phyloP scores from a whole-genome alignment of 2,888 invertebrate species.

The Nephrotoma flavescens region DNA sequence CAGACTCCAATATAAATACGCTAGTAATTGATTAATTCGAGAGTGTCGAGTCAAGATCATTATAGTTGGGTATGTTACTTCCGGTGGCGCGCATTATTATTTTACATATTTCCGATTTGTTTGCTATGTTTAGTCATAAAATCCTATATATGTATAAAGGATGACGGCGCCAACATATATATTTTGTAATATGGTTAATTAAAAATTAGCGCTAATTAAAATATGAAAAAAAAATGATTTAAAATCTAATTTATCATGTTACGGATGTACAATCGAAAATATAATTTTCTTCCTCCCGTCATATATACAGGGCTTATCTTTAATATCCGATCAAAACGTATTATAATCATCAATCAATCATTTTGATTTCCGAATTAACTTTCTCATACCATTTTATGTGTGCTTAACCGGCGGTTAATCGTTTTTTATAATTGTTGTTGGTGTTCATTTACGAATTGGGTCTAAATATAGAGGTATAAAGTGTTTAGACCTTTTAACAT shows the following conservation, averaged over 20 bases:
- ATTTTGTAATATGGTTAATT: neutral
- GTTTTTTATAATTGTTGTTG: neutral
- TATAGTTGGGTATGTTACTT: neutral
- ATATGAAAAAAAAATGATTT: neutral
- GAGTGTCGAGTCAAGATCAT: neutral
- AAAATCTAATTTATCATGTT: neutral
- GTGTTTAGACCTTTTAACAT: neutral
- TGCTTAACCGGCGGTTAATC: neutral
- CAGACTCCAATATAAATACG: neutral
- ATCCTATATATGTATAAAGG: neutral
- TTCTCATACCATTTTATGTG: neutral
- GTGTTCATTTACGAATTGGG: no score
- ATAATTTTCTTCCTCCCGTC: neutral
- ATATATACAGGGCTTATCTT: neutral
- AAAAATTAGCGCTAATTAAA: neutral
- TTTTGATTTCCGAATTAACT: neutral
- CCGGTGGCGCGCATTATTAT: neutral
- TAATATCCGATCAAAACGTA: neutral
- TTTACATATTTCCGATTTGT: neutral
- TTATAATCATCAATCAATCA: neutral
- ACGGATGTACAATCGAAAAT: no score
- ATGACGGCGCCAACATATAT: neutral
- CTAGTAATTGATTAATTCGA: neutral
- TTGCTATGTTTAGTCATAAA: neutral
- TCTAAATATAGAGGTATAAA: neutral